These are phyloP conservation scores for Meriones psammophilus DNA, from an alignment of 2,797 vertebrate species.

Conservation along the genomic window DNA sequence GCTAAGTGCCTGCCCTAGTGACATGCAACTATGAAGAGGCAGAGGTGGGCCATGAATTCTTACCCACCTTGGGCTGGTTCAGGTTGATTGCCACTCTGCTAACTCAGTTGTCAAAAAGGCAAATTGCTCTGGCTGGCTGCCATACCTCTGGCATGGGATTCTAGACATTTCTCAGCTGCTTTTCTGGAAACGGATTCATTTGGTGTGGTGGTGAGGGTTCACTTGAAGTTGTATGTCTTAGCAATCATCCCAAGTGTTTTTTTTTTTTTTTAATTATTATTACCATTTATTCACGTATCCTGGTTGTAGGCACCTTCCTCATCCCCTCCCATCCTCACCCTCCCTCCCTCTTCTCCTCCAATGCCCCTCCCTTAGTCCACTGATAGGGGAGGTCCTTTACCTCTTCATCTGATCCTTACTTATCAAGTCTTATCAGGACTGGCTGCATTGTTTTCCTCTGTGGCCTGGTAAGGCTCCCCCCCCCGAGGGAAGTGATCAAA, in stretches of 20 bases:
- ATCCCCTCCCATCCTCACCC: no score
- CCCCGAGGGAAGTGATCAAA: no score
- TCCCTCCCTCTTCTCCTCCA: no score
- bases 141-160: background rate
- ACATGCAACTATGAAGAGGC: background rate
- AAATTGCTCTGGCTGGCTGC: background rate
- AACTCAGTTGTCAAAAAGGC: background rate
- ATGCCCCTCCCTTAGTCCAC: no score
- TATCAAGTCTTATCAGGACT: no score
- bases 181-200: background rate
- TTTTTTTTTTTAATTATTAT: no score
- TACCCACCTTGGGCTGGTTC: background rate
- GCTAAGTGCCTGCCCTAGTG: background rate
- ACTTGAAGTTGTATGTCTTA: background rate
- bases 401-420: no score
- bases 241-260: background rate
- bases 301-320: no score
- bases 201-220: background rate
- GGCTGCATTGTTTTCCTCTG: no score
- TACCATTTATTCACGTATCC: no score
- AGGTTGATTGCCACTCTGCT: fast-evolving
- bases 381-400: no score
- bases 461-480: no score
- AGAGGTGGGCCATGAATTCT: background rate
- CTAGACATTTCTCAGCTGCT: background rate